Conservation (phyloP, 2,113 vertebrate genomes). For the Rhombomys opimus region DNA sequence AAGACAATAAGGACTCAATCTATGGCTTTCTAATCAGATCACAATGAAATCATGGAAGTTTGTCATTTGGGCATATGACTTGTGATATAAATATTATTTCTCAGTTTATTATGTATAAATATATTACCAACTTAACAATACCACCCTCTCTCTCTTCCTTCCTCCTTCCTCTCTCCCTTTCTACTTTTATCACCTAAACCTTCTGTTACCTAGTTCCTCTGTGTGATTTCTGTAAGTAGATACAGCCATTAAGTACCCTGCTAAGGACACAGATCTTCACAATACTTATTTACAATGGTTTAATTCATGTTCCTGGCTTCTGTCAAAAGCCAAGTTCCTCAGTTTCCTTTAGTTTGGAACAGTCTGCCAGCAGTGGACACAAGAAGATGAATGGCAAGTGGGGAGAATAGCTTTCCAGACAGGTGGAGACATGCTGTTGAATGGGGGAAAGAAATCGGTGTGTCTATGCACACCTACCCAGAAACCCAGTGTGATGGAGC, state of each 20-base stretch:
- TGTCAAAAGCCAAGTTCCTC: background rate
- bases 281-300: background rate
- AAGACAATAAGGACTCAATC: background rate
- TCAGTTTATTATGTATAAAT: background rate
- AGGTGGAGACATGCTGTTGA: background rate
- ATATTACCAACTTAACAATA: background rate
- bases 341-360: background rate
- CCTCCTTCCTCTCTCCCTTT: background rate
- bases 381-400: background rate
- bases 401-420: background rate
- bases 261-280: background rate
- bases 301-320: background rate
- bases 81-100: background rate
- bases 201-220: background rate
- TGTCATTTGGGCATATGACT: background rate
- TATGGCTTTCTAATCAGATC: slow-evolving; percentile 3
- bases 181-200: background rate
- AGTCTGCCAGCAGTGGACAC: background rate
- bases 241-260: background rate
- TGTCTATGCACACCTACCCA: background rate
- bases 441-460: background rate
- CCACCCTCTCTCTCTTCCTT: too few species aligned
- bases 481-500: background rate
- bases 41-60: background rate
- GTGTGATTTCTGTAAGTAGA: background rate